Evolutionary conservation across 2,113 vertebrate species (phyloP), one percentile per base, ranked within the genome.

Genomic region (Mormyrus iriodes): DNA sequence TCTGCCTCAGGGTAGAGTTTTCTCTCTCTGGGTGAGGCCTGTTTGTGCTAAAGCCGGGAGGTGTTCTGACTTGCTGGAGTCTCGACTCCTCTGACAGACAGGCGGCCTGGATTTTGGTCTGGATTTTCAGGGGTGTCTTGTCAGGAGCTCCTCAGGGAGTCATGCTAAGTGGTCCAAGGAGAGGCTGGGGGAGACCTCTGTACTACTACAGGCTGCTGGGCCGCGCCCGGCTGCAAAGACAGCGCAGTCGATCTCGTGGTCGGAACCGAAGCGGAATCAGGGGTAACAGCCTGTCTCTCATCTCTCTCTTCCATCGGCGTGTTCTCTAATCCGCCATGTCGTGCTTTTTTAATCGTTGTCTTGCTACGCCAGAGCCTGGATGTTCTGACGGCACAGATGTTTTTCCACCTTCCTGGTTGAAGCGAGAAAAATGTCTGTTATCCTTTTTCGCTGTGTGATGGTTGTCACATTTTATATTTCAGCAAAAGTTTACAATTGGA

Each of bases 181-280:
- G 95, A 94, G 96, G 92, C 93, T 94, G 94, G 88, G 95, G 94
- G 92, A 95, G 96, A 94, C 94, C 95, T 13, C 95, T 95, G 3
- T 97, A 97, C 94, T 97, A 96, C 93, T 96, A 97, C 88, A 95
- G 96, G 91, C 95, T 97, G 91, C 94, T 97, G 89, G 93, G 96
- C 93, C 95, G 95, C 91, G 95, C 96, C 44, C 95, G 96, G 90
- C 95, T 97, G 46, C 96, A 96, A 94, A 94, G 96, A 91, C 96
- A 96, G 92, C 95, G 95, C 13, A 97, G 96, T 94, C 89, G 95
- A 90, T 96, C 96, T 88, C 95, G 88, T 52, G 61, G 42, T n/a
- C 51, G 88, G 44, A 89, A 83, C 79, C 51, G 79, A 84, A 53
- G 52, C 13, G 42, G 35, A 24, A 88, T 31, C 86, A 82, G 73